phyloP scores from a whole-genome alignment of 2,888 invertebrate species.

The Bedellia somnulentella region DNA sequence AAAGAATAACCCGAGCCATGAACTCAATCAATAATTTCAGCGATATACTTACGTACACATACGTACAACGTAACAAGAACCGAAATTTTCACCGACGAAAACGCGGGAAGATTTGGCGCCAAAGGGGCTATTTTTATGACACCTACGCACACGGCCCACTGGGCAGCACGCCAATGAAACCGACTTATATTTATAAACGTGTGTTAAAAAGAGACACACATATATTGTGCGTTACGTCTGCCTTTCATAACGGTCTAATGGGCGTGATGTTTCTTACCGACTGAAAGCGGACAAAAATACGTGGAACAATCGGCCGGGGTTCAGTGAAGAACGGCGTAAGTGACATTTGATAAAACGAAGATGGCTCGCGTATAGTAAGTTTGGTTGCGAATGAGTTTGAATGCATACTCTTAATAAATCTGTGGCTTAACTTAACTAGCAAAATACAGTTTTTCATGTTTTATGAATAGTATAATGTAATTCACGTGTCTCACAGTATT shows the following conservation, averaged over 20 bases:
- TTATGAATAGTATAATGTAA: too few species aligned
- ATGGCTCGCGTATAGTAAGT: too few species aligned
- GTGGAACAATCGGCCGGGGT: conserved; percentile 51
- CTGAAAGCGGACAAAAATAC: conserved; percentile 58
- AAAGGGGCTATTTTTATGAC: conserved; percentile 61
- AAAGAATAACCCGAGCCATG: too few species aligned
- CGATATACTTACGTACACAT: conserved; percentile 16
- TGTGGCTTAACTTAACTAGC: too few species aligned
- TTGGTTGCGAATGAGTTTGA: too few species aligned
- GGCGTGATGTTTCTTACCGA: conserved; percentile 62
- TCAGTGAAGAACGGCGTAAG: conserved; percentile 33
- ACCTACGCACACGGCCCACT: conserved; percentile 54
- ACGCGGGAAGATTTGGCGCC: conserved; percentile 56
- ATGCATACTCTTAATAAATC: too few species aligned
- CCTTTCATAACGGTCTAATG: conserved; percentile 62
- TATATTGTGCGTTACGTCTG: conserved; percentile 48
- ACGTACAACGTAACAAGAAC: conserved; percentile 38
- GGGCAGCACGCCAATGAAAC: conserved; percentile 49
- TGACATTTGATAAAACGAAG: too few species aligned
- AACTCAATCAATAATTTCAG: conserved; percentile 27
- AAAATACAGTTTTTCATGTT: too few species aligned
- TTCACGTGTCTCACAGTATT: too few species aligned
- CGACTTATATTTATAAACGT: conserved; percentile 34
- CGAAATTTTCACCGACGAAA: conserved; percentile 35
- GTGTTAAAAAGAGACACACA: conserved; percentile 44